Evolutionary conservation across 2,888 invertebrate species (phyloP), one percentile per base, ranked within the genome.

Genomic region (Eulithis testata): DNA sequence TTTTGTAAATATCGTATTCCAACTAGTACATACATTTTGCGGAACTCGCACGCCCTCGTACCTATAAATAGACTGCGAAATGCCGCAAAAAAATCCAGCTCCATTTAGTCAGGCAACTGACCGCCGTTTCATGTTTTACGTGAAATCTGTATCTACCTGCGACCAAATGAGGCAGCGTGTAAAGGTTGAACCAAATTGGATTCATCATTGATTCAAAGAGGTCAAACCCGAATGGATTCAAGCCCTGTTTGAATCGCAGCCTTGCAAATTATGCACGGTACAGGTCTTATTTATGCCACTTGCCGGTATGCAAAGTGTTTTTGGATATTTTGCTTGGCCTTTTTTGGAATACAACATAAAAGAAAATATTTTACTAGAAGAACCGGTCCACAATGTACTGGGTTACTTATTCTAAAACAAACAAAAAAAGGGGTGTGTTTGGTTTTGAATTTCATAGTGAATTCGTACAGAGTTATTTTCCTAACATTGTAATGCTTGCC

Each of bases 171-270:
- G 78, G 74, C 78, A 73, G 76, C 75, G 73, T 73, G 79, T 78
- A 79, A 82, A 81, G 80, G 81, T 75, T 73, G 73, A 75, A 75
- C 72, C 73, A 82, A 86, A 88, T 88, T 88, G 85, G 82, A 87
- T 87, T 88, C 87, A 87, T 88, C 85, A 87, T 83, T 87, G 83
- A 89, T 89, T 88, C 87, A 88, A 80, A 84, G 84, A 85, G 88
- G 87, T 87, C 85, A 85, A 78, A 77, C 81, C 78, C 66, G 65
- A 76, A 77, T 76, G 80, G 78, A 79, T 78, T 76, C 75, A 69
- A 75, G 72, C 77, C 76, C 75, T 78, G 51, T 62, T 76, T 69
- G 77, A 76, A 82, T 80, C 74, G 77, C 73, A 64, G 72, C 79
- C 76, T 80, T 79, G 73, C 76, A 79, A 80, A 83, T 79, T 73